These are phyloP conservation scores for Apamea sordens DNA, from an alignment of 2,888 invertebrate genomes.

Conservation along the genomic window DNA sequence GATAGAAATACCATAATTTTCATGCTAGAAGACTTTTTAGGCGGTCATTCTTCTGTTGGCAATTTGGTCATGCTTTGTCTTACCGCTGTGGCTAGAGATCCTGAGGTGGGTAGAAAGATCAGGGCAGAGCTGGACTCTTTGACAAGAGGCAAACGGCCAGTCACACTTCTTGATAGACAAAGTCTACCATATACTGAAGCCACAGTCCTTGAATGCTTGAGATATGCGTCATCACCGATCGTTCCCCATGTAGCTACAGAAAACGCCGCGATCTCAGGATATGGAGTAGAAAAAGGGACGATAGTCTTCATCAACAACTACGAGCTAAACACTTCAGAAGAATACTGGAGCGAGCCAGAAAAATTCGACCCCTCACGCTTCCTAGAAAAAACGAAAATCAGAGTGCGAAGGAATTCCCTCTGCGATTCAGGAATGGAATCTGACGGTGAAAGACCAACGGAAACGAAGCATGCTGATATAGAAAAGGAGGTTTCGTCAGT, in stretches of 20 bases:
- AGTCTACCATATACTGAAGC: constrained; percentile 95
- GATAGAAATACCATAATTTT: constrained; percentile 95
- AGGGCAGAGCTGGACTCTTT: constrained; percentile 92
- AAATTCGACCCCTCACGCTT: constrained; percentile 94
- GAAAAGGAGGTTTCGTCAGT: constrained; percentile 85
- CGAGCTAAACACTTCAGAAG: constrained; percentile 93
- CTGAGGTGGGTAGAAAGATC: constrained; percentile 91
- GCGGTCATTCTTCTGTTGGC: constrained; percentile 96
- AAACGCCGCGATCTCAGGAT: constrained; percentile 93
- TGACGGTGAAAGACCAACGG: constrained; percentile 80
- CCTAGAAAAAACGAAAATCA: constrained; percentile 86
- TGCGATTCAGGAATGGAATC: constrained; percentile 91
- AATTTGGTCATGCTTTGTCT: constrained; percentile 95
- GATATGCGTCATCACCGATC: constrained; percentile 96
- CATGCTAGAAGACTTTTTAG: constrained; percentile 96
- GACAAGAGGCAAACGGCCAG: constrained; percentile 89
- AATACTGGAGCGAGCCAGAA: constrained; percentile 93
- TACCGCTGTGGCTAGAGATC: constrained; percentile 92
- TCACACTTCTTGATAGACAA: constrained; percentile 92
- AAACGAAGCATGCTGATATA: constrained; percentile 71
- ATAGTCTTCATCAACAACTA: constrained; percentile 96
- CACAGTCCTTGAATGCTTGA: constrained; percentile 94
- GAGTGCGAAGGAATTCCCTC: constrained; percentile 83
- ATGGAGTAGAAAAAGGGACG: constrained; percentile 93
- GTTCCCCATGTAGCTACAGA: constrained; percentile 97